These are phyloP conservation scores for Heloderma charlesbogerti DNA, from an alignment of 2,113 vertebrate species.

Conservation along the genomic window DNA sequence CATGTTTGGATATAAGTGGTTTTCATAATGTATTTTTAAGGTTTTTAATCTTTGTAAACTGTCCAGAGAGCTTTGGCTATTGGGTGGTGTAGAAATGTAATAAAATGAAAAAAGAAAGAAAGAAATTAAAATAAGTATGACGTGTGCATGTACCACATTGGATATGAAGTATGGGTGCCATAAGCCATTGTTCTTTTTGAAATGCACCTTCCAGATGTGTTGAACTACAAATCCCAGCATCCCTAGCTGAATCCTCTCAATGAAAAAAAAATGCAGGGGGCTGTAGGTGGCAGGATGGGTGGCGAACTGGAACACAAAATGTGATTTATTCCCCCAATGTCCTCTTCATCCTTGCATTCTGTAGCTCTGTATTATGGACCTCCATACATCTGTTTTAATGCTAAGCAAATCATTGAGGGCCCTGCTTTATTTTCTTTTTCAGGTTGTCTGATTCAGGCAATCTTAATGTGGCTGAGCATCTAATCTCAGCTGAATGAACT, in stretches of 20 bases:
- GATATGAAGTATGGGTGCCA: too few species aligned
- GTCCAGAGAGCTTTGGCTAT: too few species aligned
- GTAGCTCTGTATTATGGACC: neutral
- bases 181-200: neutral
- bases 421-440: constrained; percentile 16
- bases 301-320: constrained; percentile 6
- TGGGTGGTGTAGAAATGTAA: neutral
- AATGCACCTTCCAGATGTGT: neutral
- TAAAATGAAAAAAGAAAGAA: neutral
- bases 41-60: too few species aligned
- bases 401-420: neutral
- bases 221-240: too few species aligned
- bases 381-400: constrained; percentile 18
- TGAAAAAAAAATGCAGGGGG: too few species aligned
- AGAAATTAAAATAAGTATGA: neutral
- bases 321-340: neutral
- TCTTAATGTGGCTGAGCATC: neutral
- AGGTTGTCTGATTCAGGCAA: constrained; percentile 7
- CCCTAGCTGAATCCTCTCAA: too few species aligned
- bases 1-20: too few species aligned
- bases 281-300: constrained; percentile 19
- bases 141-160: neutral
- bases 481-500: constrained; percentile 17
- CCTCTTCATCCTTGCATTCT: neutral
- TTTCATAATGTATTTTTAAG: too few species aligned